These are phyloP conservation scores for Ruditapes philippinarum DNA, from an alignment of 1,140 invertebrate species.

Conservation along the genomic window DNA sequence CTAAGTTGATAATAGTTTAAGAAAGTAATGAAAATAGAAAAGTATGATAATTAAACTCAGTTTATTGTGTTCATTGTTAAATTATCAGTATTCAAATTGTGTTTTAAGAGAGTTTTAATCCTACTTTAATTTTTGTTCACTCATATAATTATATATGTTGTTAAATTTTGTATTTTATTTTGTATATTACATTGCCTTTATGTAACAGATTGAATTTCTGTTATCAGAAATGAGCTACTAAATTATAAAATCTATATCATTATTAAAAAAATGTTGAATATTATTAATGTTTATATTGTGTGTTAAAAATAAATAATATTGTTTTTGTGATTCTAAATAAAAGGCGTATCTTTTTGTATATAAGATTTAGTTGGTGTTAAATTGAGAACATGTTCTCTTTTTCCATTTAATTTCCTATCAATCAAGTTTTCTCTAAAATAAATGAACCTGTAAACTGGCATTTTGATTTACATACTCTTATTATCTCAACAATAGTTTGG, in stretches of 20 bases:
- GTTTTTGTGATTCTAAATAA: conserved; percentile 19
- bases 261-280: not conserved
- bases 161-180: not conserved
- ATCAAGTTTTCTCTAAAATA: no score
- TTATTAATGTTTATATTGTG: conserved; percentile 3
- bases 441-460: no score
- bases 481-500: no score
- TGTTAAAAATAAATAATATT: not conserved
- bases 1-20: no score
- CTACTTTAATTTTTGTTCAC: not conserved
- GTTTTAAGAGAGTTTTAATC: not conserved
- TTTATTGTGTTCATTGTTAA: conserved; percentile 10
- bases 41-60: no score
- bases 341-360: not conserved
- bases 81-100: not conserved
- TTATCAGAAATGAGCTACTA: no score
- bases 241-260: conserved; percentile 10
- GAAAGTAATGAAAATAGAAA: no score
- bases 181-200: not conserved
- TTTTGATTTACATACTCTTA: no score
- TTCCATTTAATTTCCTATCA: no score
- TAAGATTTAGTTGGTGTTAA: not conserved
- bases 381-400: not conserved
- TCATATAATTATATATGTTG: not conserved
- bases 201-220: not conserved